Percentiles rank a stretch among this genome's conserved stretches.
These are phyloP conservation scores for Saguinus midas DNA, from an alignment of 2,113 vertebrate genomes.

Conservation along the genomic window DNA sequence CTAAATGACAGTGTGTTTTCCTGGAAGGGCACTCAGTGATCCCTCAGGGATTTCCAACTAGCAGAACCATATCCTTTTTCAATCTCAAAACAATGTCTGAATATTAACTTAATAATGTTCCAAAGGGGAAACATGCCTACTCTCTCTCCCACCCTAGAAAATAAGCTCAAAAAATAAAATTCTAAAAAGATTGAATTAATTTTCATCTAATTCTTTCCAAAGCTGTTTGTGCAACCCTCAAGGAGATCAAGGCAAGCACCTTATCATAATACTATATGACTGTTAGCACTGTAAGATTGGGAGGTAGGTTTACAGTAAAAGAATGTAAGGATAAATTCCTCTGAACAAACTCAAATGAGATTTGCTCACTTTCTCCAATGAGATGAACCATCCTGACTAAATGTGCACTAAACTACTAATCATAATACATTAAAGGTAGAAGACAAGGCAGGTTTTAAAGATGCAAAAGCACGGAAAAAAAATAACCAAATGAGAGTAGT, in stretches of 20 bases:
- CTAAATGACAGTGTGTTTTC: neutral
- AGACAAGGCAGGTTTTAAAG: constrained; percentile 30
- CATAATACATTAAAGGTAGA: neutral
- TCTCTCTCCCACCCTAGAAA: neutral
- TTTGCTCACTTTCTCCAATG: neutral
- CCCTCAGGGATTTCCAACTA: neutral
- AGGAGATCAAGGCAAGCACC: neutral
- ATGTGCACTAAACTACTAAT: neutral
- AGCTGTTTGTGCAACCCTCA: neutral
- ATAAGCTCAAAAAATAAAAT: constrained; percentile 51
- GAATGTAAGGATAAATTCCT: neutral
- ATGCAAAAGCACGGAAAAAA: neutral
- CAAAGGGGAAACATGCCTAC: neutral
- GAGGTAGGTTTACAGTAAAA: neutral
- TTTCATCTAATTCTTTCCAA: constrained; percentile 36
- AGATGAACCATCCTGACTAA: neutral
- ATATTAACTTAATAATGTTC: constrained; percentile 34
- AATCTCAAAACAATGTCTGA: constrained; percentile 28
- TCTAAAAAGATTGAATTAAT: neutral
- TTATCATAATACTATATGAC: neutral
- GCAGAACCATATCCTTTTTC: neutral
- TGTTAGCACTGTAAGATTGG: neutral
- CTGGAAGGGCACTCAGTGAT: neutral
- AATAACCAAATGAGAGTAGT: neutral
- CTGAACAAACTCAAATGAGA: neutral